Conservation (phyloP, 2,113 vertebrate species). For the Hippocampus comes region DNA sequence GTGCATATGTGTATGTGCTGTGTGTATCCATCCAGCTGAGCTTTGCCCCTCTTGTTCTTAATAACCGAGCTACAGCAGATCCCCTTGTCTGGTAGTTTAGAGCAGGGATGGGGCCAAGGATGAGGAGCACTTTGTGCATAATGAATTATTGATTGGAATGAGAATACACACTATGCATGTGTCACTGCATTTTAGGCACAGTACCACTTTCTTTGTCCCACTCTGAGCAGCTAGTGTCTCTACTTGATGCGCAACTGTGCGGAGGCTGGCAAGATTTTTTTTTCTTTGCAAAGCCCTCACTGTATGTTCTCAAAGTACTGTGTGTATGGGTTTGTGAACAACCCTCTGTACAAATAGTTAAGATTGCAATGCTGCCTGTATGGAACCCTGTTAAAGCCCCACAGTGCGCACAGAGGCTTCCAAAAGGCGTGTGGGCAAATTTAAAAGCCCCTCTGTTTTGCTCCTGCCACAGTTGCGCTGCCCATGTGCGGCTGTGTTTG, state of each 20-base stretch:
- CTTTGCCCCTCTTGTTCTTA: slow-evolving; percentile 43
- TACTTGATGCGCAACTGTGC: slow-evolving; percentile 58
- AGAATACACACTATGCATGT: slow-evolving; percentile 71
- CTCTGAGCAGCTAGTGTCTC: slow-evolving; percentile 55
- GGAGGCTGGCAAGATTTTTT: slow-evolving; percentile 33
- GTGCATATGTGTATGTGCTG: slow-evolving; percentile 4
- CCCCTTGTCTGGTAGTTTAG: slow-evolving; percentile 74
- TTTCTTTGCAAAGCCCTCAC: slow-evolving; percentile 48
- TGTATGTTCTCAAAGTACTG: slow-evolving; percentile 41
- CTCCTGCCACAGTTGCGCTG: slow-evolving; percentile 37
- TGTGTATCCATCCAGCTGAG: slow-evolving; percentile 45
- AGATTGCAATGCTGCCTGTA: slow-evolving; percentile 65
- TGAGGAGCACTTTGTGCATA: slow-evolving; percentile 84
- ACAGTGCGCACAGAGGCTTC: slow-evolving; percentile 57
- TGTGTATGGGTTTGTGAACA: slow-evolving; percentile 32
- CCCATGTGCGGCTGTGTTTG: slow-evolving; percentile 15
- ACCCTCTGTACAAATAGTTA: slow-evolving; percentile 39
- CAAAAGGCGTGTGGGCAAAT: slow-evolving; percentile 52
- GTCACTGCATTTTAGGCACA: slow-evolving; percentile 56
- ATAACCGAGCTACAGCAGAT: slow-evolving; percentile 60
- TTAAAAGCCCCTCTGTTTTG: slow-evolving; percentile 65
- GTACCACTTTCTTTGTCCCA: slow-evolving; percentile 48
- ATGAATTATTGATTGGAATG: slow-evolving; percentile 92
- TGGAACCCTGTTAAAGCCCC: slow-evolving; percentile 61
- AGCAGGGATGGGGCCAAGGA: slow-evolving; percentile 72